Evolutionary conservation across 2,888 invertebrate species (phyloP).

Genomic region (Phyllotreta striolata): DNA sequence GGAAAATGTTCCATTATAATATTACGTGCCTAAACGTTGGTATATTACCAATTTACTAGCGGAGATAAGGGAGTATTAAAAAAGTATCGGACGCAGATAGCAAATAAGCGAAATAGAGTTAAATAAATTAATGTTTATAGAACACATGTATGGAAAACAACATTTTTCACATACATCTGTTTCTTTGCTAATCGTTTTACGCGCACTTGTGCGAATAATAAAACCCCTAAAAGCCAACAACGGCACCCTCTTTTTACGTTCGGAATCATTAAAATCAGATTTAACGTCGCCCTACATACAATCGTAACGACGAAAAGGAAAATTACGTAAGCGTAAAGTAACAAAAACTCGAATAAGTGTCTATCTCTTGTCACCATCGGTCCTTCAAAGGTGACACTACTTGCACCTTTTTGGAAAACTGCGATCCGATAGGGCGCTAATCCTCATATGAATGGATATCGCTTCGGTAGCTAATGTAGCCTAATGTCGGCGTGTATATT

Average conservation of each 20-base stretch:
- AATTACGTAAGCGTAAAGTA: constrained; percentile 38
- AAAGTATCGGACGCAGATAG: too few species aligned
- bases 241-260: constrained; percentile 33
- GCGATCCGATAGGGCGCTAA: constrained; percentile 33
- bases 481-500: constrained; percentile 54
- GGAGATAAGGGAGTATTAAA: too few species aligned
- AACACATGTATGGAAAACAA: constrained; percentile 1
- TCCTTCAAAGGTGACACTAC: constrained; percentile 40
- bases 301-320: constrained; percentile 31
- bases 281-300: constrained; percentile 32
- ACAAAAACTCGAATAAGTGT: constrained; percentile 44
- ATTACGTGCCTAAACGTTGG: not conserved
- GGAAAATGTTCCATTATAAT: constrained; percentile 4
- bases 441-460: constrained; percentile 43
- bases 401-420: constrained; percentile 40
- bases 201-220: constrained; percentile 34
- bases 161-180: constrained; percentile 40
- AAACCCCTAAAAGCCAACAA: constrained; percentile 23
- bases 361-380: constrained; percentile 40
- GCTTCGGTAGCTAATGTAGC: constrained; percentile 56
- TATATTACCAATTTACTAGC: too few species aligned
- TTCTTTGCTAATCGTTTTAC: constrained; percentile 37
- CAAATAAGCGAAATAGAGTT: not conserved
- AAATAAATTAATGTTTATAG: not conserved
- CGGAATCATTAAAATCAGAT: constrained; percentile 43